Conservation (phyloP, 2,113 vertebrate genomes). For the Zeus faber region DNA sequence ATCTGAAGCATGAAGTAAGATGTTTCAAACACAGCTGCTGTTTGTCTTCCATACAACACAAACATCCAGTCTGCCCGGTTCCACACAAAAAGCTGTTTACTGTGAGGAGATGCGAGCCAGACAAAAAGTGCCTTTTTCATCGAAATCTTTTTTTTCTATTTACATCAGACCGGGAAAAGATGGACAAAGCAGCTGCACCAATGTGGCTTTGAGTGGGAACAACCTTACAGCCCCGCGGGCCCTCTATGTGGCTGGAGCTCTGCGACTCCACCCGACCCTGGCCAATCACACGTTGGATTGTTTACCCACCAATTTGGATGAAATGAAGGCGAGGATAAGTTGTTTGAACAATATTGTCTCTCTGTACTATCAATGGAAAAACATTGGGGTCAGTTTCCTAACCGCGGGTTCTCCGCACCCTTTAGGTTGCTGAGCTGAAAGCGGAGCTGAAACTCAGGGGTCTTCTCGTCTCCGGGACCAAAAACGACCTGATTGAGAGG, state of each 20-base stretch:
- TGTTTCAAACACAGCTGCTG: constrained; percentile 36
- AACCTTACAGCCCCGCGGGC: constrained; percentile 57
- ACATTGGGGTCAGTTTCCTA: not conserved
- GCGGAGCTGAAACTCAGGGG: constrained; percentile 91
- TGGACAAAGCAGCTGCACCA: constrained; percentile 77
- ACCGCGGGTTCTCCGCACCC: not conserved
- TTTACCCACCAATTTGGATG: constrained; percentile 89
- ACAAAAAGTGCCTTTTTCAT: constrained; percentile 35
- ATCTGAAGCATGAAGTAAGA: too few species aligned
- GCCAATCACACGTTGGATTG: constrained; percentile 78
- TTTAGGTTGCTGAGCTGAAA: constrained; percentile 95
- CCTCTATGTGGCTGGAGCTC: constrained; percentile 47
- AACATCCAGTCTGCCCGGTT: not conserved
- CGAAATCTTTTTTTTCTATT: constrained; percentile 29
- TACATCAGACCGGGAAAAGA: constrained; percentile 74
- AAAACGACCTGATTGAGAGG: constrained; percentile 93
- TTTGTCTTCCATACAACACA: constrained; percentile 27
- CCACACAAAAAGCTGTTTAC: not conserved
- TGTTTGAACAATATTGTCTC: not conserved
- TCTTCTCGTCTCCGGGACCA: constrained; percentile 94
- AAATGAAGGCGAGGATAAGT: constrained; percentile 85
- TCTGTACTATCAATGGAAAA: not conserved
- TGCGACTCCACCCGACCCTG: constrained; percentile 57
- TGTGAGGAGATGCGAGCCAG: not conserved
- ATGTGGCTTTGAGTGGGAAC: constrained; percentile 47